Base-by-base conservation (phyloP, 92 coral and sea anemone species). In the Parazoanthus atlanticus region DNA sequence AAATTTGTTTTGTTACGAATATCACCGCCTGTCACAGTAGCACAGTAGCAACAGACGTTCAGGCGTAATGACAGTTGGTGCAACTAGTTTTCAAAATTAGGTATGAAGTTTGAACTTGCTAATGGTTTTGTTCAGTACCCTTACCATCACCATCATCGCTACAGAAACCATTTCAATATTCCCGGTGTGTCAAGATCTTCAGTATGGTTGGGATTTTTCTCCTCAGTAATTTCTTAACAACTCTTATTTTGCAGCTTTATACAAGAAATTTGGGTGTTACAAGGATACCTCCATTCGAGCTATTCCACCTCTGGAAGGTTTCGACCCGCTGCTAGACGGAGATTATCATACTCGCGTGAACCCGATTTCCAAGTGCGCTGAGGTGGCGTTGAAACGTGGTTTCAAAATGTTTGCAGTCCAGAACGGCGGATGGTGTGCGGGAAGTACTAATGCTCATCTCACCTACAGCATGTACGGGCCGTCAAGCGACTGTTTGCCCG, bases 391-490 rank as follows among this genome's bases (percentile, higher is more conserved):
- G 15, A 89, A 64, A 58, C 82, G 31, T 34, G 92, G 90, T 16
- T 89, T 34, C 25, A 30, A 56, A 8, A 47, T 89, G 79, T 91
- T 91, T 79, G 92, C 92, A 9, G 58, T 91, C 58, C 94, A 91
- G 52, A 1, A 91, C 40, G 90, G 92, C 33, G 94, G 94, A 6
- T 79, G 92, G 94, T 91, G 94, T 61, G 91, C 88, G 11, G 30
- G 92, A 31, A 83, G 92, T 49, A n/a, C 76, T 2, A 89, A 84
- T 11, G 94, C 90, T 25, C 91, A 84, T 40, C 38, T 74, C 17
- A 91, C 92, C 0, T 91, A 84, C 52, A 86, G 89, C 89, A 89
- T 85, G 58, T 81, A 92, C 29, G 94, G 94, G 6, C 47, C 46
- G 52, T 73, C 85, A 23, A 31, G 21, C 23, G 43, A 41, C 9